phyloP scores from a whole-genome alignment of 2,797 vertebrate species.

The Podarcis lilfordi region DNA sequence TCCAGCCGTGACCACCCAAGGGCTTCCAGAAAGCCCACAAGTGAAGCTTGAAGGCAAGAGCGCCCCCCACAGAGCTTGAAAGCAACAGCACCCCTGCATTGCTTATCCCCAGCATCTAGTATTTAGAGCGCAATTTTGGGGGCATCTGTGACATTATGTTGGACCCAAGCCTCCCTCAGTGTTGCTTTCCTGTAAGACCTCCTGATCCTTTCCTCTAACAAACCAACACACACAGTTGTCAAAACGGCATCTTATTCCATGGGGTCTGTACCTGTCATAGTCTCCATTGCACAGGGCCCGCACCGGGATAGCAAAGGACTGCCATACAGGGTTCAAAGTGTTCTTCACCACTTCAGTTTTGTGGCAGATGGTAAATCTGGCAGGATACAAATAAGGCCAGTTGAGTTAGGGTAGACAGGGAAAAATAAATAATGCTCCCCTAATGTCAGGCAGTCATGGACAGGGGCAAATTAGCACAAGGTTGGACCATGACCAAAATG shows the following conservation, averaged over 20 bases:
- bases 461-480: neutral
- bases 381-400: neutral
- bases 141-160: neutral
- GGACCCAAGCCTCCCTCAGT: neutral
- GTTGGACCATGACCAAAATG: constrained; percentile 3
- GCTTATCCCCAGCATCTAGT: neutral
- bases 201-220: neutral
- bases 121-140: neutral
- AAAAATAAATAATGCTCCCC: neutral
- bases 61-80: neutral
- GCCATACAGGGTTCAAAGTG: constrained; percentile 90
- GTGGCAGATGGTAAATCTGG: constrained; percentile 93
- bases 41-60: neutral
- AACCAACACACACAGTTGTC: neutral
- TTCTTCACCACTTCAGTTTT: constrained; percentile 93
- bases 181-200: neutral
- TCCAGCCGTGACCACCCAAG: neutral
- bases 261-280: constrained; percentile 84
- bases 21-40: neutral
- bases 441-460: neutral
- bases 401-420: neutral
- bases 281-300: constrained; percentile 91
- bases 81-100: too few species aligned
- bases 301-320: constrained; percentile 89
- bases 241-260: neutral